Evolutionary conservation across 2,113 vertebrate species (phyloP).

Genomic region (Burhinus oedicnemus): DNA sequence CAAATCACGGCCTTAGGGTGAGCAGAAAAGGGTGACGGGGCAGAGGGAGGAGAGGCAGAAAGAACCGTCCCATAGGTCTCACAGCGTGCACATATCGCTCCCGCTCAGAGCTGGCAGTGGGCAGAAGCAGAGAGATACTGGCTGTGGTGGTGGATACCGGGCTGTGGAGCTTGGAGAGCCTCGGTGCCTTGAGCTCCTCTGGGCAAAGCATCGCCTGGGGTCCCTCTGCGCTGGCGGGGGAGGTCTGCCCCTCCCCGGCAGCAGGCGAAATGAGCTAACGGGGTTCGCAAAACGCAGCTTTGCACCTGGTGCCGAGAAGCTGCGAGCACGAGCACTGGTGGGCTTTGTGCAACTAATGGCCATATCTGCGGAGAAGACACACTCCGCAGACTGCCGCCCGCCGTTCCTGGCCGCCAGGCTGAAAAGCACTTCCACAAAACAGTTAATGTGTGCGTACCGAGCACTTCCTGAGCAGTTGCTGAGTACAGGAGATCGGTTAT

Average conservation of each 20-base stretch:
- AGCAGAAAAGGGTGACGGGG: neutral
- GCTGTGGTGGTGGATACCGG: neutral
- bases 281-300: neutral
- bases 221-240: too few species aligned
- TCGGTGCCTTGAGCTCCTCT: neutral
- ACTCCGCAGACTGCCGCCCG: neutral
- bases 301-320: neutral
- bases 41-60: neutral
- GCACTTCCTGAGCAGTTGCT: constrained; percentile 28
- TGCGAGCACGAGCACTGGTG: neutral
- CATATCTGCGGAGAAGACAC: neutral
- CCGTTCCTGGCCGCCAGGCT: neutral
- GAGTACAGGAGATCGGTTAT: constrained; percentile 16
- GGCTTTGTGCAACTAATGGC: neutral
- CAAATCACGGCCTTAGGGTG: neutral
- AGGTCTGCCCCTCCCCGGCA: neutral
- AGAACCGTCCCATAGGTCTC: neutral
- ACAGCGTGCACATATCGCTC: rapidly evolving
- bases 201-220: neutral
- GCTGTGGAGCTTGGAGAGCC: neutral
- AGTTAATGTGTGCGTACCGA: neutral
- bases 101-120: neutral
- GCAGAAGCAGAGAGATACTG: neutral
- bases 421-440: neutral
- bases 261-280: rapidly evolving